Evolutionary conservation across 2,113 vertebrate species (phyloP), one percentile per base, ranked within the genome.

Genomic region (Pyrgilauda ruficollis): DNA sequence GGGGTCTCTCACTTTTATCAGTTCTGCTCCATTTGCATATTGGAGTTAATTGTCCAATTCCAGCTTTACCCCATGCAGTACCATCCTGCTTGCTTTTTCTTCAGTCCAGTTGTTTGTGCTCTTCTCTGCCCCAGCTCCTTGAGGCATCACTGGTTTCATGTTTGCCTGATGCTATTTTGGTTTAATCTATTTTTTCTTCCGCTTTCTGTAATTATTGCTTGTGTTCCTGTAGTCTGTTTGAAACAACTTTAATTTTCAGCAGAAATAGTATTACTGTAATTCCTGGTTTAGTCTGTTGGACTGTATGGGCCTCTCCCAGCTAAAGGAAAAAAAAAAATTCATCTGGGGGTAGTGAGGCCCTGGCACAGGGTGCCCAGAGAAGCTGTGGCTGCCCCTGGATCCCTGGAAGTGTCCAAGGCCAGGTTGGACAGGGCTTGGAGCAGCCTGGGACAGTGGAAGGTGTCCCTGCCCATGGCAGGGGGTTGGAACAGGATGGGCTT

Each of bases 341-440:
- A 26, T 17, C 7, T 46, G n/a, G 9, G 7, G 9, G 7, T n/a
- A 19, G 0, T 19, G 55, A 50, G 35, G 56, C 31, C 16, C 31
- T 72, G 55, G 67, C 37, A 43, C 30, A 41, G 37, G 9, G 0
- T 53, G 5, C 56, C 68, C 81, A 63, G 39, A 37, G 47, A 0
- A 23, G 41, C 58, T 64, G 69, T 33, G 79, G 11, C 18, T 59
- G 43, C 23, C 28, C n/a, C 52, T 68, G 70, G 30, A 63, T 33
- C 49, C 22, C 41, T 64, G 49, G 14, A 0, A 39, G 4, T 74
- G 49, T 2, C 9, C 59, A 47, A n/a, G 59, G 41, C 14, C 49
- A 74, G 41, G 11, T 0, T 64, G 59, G 68, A 47, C 0, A 0
- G 17, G 49, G 0, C 23, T 39, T 15, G 69, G 59, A 56, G 2